These are phyloP conservation scores for Elephas maximus DNA, from an alignment of 2,113 vertebrate species.

Conservation along the genomic window DNA sequence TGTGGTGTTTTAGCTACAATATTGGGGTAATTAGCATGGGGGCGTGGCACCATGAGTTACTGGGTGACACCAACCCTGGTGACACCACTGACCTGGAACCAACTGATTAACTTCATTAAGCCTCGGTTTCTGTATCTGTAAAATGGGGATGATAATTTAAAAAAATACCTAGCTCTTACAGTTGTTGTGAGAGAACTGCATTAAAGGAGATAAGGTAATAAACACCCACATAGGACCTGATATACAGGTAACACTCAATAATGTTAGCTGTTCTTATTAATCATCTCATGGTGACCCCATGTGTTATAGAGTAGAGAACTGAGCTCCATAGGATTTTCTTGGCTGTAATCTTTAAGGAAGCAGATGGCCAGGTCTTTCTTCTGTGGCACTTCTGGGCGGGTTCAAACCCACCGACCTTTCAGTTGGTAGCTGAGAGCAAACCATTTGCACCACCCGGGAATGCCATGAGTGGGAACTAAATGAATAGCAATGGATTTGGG, in stretches of 20 bases:
- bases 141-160: background rate
- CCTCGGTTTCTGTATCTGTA: background rate
- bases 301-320: background rate
- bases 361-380: too few relatives aligned
- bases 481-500: background rate
- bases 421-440: background rate
- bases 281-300: background rate
- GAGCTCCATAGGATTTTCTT: background rate
- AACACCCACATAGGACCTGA: background rate
- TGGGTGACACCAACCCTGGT: too few relatives aligned
- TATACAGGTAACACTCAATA: background rate
- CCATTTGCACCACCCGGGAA: background rate
- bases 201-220: background rate
- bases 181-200: background rate
- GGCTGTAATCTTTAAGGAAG: background rate
- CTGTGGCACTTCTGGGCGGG: background rate
- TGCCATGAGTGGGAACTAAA: background rate
- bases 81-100: too few relatives aligned
- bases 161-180: background rate
- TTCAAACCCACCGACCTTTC: background rate
- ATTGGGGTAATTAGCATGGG: too few relatives aligned
- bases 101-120: background rate
- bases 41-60: too few relatives aligned
- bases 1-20: too few relatives aligned
- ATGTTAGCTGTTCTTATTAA: background rate